A percentile compares a stretch with the other conserved stretches of the same genome.
These are phyloP conservation scores for Willowsia nigromaculata DNA, from an alignment of 2,888 invertebrate species.

Conservation along the genomic window DNA sequence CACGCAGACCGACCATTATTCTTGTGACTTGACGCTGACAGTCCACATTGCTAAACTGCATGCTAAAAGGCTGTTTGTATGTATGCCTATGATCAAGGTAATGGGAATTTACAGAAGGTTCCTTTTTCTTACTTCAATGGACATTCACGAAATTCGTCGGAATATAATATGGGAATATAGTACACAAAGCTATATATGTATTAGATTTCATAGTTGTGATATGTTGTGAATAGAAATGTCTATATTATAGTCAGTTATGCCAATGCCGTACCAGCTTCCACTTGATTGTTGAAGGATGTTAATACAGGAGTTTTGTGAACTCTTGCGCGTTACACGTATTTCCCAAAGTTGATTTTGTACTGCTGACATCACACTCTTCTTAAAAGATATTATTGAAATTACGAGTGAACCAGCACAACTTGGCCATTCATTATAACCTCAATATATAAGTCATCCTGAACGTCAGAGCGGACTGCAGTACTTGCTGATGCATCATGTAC, in stretches of 20 bases:
- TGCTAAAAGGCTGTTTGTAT: background rate
- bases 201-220: no score
- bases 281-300: background rate
- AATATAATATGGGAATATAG: slow-evolving; percentile 15
- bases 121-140: slow-evolving; percentile 49
- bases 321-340: background rate
- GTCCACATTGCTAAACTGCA: background rate
- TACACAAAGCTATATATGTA: background rate
- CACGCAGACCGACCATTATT: no score
- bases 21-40: background rate
- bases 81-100: slow-evolving; percentile 58
- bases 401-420: background rate
- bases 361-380: background rate
- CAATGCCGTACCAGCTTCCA: background rate
- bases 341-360: background rate
- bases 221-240: no score
- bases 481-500: no score
- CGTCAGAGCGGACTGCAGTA: no score
- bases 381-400: background rate
- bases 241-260: background rate
- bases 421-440: background rate
- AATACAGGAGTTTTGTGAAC: background rate
- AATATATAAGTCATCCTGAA: background rate
- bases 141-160: slow-evolving; percentile 42
- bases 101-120: slow-evolving; percentile 67